A percentile compares a stretch with the other conserved stretches of the same genome.
Conservation (phyloP, 2,888 invertebrate genomes). For the Eristalinus sepulchralis region DNA sequence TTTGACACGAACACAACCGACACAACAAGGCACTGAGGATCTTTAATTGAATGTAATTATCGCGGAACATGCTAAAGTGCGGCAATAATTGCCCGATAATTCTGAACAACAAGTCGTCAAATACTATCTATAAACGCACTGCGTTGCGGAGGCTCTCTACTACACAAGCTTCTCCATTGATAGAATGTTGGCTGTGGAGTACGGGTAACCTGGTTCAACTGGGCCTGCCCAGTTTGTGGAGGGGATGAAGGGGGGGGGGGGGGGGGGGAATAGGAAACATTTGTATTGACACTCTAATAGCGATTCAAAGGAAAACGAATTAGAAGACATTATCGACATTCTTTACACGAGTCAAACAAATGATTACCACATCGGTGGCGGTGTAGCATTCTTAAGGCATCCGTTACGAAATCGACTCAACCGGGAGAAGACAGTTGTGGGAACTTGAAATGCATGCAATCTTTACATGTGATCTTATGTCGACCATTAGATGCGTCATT, state of each 20-base stretch:
- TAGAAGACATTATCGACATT: conserved; percentile 43
- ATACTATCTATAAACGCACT: conserved; percentile 12
- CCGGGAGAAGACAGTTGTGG: background rate
- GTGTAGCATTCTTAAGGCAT: background rate
- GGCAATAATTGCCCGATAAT: conserved; percentile 44
- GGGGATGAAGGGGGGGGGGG: background rate
- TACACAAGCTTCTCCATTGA: background rate
- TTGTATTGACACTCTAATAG: conserved; percentile 46
- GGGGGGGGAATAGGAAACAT: conserved; percentile 1
- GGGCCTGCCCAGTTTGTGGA: background rate
- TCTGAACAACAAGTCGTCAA: conserved; percentile 30
- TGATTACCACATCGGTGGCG: conserved; percentile 28
- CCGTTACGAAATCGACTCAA: background rate
- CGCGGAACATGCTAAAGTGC: conserved; percentile 29
- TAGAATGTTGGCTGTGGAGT: background rate
- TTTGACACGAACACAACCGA: background rate
- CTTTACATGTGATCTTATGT: background rate
- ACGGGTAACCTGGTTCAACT: background rate
- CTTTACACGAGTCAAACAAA: conserved; percentile 48
- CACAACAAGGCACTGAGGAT: conserved; percentile 17
- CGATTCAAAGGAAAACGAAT: conserved; percentile 33
- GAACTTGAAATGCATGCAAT: background rate
- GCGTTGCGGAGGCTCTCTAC: background rate
- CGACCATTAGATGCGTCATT: background rate
- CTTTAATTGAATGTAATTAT: conserved; percentile 46